These are phyloP conservation scores for Hyalella azteca DNA, from an alignment of 2,888 invertebrate genomes.

Conservation along the genomic window DNA sequence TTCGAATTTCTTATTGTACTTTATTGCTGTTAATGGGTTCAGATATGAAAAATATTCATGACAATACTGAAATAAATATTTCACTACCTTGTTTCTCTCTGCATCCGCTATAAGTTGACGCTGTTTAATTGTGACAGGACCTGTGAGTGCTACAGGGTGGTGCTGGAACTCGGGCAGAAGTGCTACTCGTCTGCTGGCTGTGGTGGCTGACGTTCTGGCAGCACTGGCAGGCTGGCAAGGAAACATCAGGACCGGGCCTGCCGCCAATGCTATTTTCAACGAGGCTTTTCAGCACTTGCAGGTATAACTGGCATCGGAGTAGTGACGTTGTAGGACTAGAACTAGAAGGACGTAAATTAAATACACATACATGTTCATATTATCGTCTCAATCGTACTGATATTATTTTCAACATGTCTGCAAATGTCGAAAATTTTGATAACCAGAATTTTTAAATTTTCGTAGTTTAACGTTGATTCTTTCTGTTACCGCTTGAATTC, in stretches of 20 bases:
- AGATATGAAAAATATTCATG: neutral
- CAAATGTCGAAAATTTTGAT: too few relatives aligned
- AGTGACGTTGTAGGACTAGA: too few relatives aligned
- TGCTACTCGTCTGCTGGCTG: conserved; percentile 63
- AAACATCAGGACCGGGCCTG: conserved; percentile 67
- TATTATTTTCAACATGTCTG: too few relatives aligned
- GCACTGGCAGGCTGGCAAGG: conserved; percentile 64
- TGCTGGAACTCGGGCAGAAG: neutral
- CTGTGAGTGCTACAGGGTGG: neutral
- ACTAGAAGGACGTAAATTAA: too few relatives aligned
- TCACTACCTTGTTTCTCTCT: neutral
- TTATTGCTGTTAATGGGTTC: neutral
- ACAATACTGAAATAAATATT: neutral
- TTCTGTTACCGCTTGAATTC: too few relatives aligned
- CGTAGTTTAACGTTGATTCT: too few relatives aligned
- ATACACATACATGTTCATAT: too few relatives aligned
- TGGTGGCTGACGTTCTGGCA: conserved; percentile 65
- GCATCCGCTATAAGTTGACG: neutral
- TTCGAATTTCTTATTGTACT: neutral
- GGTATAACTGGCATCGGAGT: too few relatives aligned
- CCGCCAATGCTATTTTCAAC: conserved; percentile 62
- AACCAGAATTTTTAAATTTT: too few relatives aligned
- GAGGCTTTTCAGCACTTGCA: conserved; percentile 20
- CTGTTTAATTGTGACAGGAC: neutral
- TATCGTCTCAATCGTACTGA: too few relatives aligned